A percentile compares a stretch with the other conserved stretches of the same genome.
These are phyloP conservation scores for Eristalis pertinax DNA, from an alignment of 2,888 invertebrate genomes.

Conservation along the genomic window DNA sequence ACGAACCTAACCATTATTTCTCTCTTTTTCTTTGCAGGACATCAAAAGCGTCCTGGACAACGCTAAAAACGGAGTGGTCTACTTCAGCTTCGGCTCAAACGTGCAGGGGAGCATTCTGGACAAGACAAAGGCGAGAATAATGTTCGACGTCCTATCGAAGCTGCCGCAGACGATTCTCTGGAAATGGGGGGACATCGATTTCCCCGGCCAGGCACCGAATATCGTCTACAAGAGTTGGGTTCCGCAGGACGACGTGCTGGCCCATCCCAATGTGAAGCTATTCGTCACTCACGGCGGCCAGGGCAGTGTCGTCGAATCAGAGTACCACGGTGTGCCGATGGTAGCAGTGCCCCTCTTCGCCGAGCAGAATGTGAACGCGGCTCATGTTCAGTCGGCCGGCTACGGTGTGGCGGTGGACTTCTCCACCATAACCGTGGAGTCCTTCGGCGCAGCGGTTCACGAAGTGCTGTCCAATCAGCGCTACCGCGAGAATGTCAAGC, in stretches of 20 bases:
- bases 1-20: background rate
- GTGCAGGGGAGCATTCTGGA: constrained; percentile 73
- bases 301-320: constrained; percentile 88
- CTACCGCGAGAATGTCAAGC: constrained; percentile 78
- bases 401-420: constrained; percentile 74
- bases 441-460: constrained; percentile 69
- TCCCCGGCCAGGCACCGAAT: constrained; percentile 76
- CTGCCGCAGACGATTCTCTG: constrained; percentile 85
- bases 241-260: constrained; percentile 87
- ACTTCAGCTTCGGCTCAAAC: constrained; percentile 80
- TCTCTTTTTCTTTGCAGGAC: constrained; percentile 69
- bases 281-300: constrained; percentile 82
- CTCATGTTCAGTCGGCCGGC: constrained; percentile 87
- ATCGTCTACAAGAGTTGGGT: constrained; percentile 79
- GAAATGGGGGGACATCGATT: constrained; percentile 85
- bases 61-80: constrained; percentile 79
- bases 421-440: constrained; percentile 67
- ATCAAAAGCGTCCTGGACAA: constrained; percentile 76
- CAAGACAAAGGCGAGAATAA: constrained; percentile 82
- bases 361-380: constrained; percentile 89
- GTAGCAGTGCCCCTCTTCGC: constrained; percentile 89
- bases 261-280: constrained; percentile 86
- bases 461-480: constrained; percentile 75
- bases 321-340: constrained; percentile 89
- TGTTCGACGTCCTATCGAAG: constrained; percentile 83